These are phyloP conservation scores for Cepaea hortensis DNA, from an alignment of 2,888 invertebrate genomes.

Conservation along the genomic window DNA sequence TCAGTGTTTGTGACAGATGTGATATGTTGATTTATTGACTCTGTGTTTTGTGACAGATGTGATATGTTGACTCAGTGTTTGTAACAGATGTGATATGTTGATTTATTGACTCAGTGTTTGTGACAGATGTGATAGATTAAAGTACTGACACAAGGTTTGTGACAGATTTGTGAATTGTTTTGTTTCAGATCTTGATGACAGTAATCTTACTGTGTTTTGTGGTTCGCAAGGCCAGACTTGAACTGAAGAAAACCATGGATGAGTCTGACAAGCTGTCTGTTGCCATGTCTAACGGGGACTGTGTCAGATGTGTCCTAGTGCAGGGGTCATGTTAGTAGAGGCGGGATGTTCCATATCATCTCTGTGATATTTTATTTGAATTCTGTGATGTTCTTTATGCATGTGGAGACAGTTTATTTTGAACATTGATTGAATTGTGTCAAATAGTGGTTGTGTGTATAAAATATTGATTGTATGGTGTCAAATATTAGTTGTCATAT, in stretches of 20 bases:
- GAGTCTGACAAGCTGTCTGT: slow-evolving; percentile 35
- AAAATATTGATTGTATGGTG: too few species aligned
- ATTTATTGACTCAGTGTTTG: too few species aligned
- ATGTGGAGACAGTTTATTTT: background rate
- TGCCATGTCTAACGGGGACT: slow-evolving; percentile 26
- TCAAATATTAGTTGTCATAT: too few species aligned
- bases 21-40: too few species aligned
- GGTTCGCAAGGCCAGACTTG: slow-evolving; percentile 64
- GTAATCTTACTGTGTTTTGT: slow-evolving; percentile 65
- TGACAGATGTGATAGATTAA: too few species aligned
- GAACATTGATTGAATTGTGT: background rate
- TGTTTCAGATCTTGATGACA: slow-evolving; percentile 65
- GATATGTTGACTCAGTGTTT: too few species aligned
- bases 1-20: too few species aligned
- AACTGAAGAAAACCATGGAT: slow-evolving; percentile 68
- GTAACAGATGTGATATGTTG: too few species aligned
- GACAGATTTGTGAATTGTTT: background rate
- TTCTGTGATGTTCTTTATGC: background rate
- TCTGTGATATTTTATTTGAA: background rate
- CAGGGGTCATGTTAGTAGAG: slow-evolving; percentile 17
- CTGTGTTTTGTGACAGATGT: too few species aligned
- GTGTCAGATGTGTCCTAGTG: slow-evolving; percentile 25
- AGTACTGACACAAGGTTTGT: too few species aligned
- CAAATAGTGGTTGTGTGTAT: too few species aligned
- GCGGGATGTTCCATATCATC: background rate